Base-by-base conservation (phyloP, 2,113 vertebrate species). In the Callaeas wilsoni region DNA sequence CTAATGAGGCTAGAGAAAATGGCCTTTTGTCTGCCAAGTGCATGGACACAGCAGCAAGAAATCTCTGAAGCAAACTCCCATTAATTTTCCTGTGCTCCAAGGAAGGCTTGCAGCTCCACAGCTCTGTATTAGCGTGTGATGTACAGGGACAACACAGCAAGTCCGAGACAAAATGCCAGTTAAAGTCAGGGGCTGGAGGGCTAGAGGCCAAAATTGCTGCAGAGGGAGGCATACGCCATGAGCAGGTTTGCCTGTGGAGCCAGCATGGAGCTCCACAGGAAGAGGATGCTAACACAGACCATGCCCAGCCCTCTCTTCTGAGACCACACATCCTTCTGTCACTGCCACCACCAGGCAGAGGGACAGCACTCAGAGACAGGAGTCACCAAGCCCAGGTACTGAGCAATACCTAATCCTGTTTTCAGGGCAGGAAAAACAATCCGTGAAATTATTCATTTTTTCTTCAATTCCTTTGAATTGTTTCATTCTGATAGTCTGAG, bases 221-320 rank as follows among this genome's bases (percentile, higher is more conserved):
- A 27, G 37, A 8, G 9, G 16, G 6, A 52, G 30, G 44, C 5
- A 3, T 3, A 17, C 13, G 22, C 10, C 6, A 9, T 7, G 4
- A 76, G 39, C 63, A 87, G 22, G 32, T 44, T 73, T 59, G 26
- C 11, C 39, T 87, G 20, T 12, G 33, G 16, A 33, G n/a, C 0
- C 0, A 16, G 22, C n/a, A 44, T 3, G 2, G 32, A 78, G 15
- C 14, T 62, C 32, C 37, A 2, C 6, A 12, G 32, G 9, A 57
- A 41, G 44, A 25, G 18, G 7, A 57, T 70, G 10, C n/a, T 39
- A 9, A 16, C 5, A 21, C 9, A 67, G 29, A 52, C 19, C 20
- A 10, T 69, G 6, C 3, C 22, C 42, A 70, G n/a, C 7, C 16
- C 10, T 37, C 35, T 35, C 46, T 39, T 62, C 19, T 27, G 49